Base-by-base conservation (phyloP, 2,888 invertebrate genomes). In the Lutraria lutraria region DNA sequence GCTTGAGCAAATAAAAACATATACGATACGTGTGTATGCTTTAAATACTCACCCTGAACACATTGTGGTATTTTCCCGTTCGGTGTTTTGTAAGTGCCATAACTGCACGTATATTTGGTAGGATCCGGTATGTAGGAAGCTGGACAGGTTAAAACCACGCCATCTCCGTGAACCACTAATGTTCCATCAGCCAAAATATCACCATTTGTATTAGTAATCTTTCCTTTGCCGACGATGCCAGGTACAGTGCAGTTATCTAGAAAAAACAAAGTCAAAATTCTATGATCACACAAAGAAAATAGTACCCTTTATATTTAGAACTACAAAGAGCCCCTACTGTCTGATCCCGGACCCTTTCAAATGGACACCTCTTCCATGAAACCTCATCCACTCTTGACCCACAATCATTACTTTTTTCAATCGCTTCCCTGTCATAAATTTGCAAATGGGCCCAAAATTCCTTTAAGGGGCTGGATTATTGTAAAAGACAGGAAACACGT, bases 231-330 rank as follows among this genome's bases (percentile, higher is more conserved):
- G 0, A 54, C 54, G 4, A 13, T 13, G 4, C 25, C 53, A 0
- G 83, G 88, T 53, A 88, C 53, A 21, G 19, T 63, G 31, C 88
- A 88, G 21, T 84, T 84, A 60, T 43, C 88, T 88, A 25, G 10
- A 83, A 83, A 43, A 52, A 68, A 29, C 80, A 10, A 79, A 29
- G 52, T 25, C 16, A 3, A 6, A 29, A 31, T 52, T n/a, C 29
- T 25, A 34, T 6, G 8, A 80, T 13, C 19, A 15, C 12, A 29
- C 21, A 31, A n/a, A 13, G 10, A 80, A 29, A 34, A 34, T 12
- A 29, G 80, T 13, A 80, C n/a, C n/a, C n/a, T n/a, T n/a, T n/a
- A n/a, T n/a, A n/a, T n/a, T n/a, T n/a, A n/a, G n/a, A n/a, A 8
- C 29, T 43, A 19, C 52, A 80, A 1, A 2, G 80, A 72, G 13